Evolutionary conservation across 2,888 invertebrate species (phyloP), one percentile per base, ranked within the genome.

Genomic region (Minunthozetes semirufus): DNA sequence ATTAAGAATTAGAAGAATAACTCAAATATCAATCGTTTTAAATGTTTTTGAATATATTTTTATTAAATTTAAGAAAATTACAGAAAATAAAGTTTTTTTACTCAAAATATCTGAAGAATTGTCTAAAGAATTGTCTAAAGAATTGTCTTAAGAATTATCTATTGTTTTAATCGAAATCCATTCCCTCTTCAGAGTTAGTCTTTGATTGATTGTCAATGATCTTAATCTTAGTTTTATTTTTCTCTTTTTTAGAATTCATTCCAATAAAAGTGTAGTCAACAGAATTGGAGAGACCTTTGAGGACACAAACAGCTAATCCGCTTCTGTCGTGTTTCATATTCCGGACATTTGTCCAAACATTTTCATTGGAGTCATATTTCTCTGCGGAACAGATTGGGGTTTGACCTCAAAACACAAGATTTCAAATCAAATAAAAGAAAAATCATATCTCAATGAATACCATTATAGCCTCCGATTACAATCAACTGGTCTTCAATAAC

Each of bases 401-500:
- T 0, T 87, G 87, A 76, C 89, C 89, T 89, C 82, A 22, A 50
- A 73, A 33, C 53, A 19, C 11, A 9, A 38, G 22, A 48, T 56
- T 56, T 9, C 19, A 5, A 56, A 5, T 27, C n/a, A 25, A 38
- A 25, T 22, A n/a, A 63, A 19, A 42, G 33, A 53, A 72, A 4
- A 73, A 56, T 29, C 4, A n/a, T 25, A 6, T 8, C 11, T 48
- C 2, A 3, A 29, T 56, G 11, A 56, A 82, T 81, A 42, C 92
- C 92, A 81, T 92, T 90, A 82, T 91, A 93, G 27, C 92, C 93
- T 66, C 93, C 93, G 76, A 92, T 89, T 38, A 89, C 91, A 81
- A 89, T 91, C 76, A 93, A 88, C 85, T 87, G 87, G 78, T 89
- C 89, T 78, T 92, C 91, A 72, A 92, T 82, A 72, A 90, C 86